phyloP scores from a whole-genome alignment of 2,113 vertebrate species.

The Enhydra lutris region DNA sequence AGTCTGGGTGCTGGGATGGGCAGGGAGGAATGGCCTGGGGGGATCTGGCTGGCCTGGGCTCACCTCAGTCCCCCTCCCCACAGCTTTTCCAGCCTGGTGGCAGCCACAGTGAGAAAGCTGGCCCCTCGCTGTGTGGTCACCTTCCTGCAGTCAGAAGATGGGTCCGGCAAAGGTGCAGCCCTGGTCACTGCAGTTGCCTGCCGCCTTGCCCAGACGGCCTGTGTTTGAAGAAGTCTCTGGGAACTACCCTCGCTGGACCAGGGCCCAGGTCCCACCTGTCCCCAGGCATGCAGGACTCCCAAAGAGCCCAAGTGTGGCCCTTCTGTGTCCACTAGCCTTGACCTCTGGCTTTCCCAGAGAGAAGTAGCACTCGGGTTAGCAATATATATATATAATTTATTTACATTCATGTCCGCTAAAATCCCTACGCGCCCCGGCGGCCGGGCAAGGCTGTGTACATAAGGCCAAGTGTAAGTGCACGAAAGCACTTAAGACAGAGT shows the following conservation, averaged over 20 bases:
- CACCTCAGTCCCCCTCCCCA: background rate
- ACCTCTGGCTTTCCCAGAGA: background rate
- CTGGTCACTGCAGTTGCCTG: slow-evolving; percentile 88
- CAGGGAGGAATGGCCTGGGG: background rate
- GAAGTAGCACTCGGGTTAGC: slow-evolving; percentile 77
- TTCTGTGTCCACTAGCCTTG: background rate
- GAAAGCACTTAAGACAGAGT: slow-evolving; percentile 90
- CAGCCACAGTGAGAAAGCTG: slow-evolving; percentile 78
- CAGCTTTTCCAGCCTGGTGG: slow-evolving; percentile 87
- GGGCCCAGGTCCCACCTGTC: too few relatives aligned
- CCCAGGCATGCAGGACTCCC: background rate
- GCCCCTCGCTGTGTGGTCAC: slow-evolving; percentile 86
- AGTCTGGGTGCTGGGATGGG: slow-evolving; percentile 37
- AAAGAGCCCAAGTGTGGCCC: background rate
- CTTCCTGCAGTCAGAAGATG: slow-evolving; percentile 87
- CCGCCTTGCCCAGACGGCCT: background rate
- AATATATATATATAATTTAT: slow-evolving; percentile 92
- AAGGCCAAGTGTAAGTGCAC: slow-evolving; percentile 91
- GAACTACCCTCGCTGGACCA: background rate
- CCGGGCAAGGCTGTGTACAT: slow-evolving; percentile 85
- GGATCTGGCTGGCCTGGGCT: background rate
- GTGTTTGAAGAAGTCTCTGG: background rate
- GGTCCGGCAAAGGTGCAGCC: slow-evolving; percentile 91
- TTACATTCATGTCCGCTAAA: slow-evolving; percentile 89
- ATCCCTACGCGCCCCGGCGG: slow-evolving; percentile 82